Percentiles rank a stretch among this genome's conserved stretches.
Conservation (phyloP, 1,140 invertebrate species). For the Hylyphantes graminicola region DNA sequence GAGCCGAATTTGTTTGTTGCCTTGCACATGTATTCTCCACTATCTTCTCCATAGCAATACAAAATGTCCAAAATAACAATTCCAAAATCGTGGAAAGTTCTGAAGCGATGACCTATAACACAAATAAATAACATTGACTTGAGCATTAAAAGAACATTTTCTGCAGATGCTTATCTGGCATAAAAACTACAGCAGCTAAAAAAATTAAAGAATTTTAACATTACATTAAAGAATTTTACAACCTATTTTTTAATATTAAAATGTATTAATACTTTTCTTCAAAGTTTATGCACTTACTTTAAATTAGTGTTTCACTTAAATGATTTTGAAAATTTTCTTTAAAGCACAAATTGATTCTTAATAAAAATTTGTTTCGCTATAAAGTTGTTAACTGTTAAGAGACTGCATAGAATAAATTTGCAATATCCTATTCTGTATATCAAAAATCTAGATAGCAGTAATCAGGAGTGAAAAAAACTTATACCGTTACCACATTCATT, state of each 20-base stretch:
- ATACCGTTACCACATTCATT: not conserved
- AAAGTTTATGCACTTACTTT: no score
- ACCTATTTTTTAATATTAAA: not conserved
- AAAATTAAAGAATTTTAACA: not conserved
- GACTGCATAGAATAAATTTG: not conserved
- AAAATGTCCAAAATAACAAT: conserved; percentile 96
- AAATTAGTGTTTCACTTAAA: no score
- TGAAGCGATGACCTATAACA: conserved; percentile 89
- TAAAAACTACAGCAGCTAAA: conserved; percentile 76
- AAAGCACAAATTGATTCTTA: no score
- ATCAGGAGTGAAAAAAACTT: not conserved
- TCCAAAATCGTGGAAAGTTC: conserved; percentile 96
- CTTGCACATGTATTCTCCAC: conserved; percentile 90
- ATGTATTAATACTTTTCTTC: not conserved
- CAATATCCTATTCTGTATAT: not conserved
- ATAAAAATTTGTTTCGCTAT: not conserved
- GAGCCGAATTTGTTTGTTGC: conserved; percentile 92
- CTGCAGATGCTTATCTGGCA: no score
- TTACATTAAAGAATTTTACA: no score
- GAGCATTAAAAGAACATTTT: not conserved
- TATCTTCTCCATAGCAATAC: conserved; percentile 97
- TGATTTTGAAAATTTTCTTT: no score
- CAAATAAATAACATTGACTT: conserved; percentile 3
- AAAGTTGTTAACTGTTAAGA: not conserved
- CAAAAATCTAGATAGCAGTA: not conserved